Percentiles rank a stretch among this genome's conserved stretches.
These are phyloP conservation scores for Crotalus helleri DNA, from an alignment of 2,113 vertebrate species.

Conservation along the genomic window DNA sequence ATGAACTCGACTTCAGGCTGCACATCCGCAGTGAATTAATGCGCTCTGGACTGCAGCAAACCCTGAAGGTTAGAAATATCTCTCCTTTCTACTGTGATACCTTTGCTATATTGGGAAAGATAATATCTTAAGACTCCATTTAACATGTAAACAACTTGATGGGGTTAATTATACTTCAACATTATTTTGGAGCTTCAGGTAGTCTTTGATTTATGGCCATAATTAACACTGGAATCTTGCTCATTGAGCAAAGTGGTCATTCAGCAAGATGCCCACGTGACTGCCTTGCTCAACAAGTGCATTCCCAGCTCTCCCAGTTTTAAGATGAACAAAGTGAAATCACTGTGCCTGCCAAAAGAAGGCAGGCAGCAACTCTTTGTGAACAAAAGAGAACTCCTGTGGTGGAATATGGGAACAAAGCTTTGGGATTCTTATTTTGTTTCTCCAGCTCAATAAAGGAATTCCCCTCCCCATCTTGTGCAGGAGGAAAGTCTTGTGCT, in stretches of 20 bases:
- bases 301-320: not conserved
- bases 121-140: not conserved
- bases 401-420: not conserved
- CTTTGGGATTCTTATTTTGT: not conserved
- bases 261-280: not conserved
- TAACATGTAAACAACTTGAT: not conserved
- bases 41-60: conserved; percentile 76
- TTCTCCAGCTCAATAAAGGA: not conserved
- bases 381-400: not conserved
- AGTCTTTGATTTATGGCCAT: not conserved
- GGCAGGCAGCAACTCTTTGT: not conserved
- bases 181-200: not conserved
- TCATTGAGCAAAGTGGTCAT: not conserved
- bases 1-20: conserved; percentile 88
- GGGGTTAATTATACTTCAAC: not conserved
- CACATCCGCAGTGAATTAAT: conserved; percentile 87
- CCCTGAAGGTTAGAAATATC: conserved; percentile 71
- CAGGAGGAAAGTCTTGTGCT: not conserved
- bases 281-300: not conserved
- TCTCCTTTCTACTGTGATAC: not conserved
- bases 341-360: not conserved
- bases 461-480: not conserved
- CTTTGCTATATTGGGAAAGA: not conserved
- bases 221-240: not conserved
- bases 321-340: not conserved